Conservation (phyloP, 2,888 invertebrate genomes). For the Myopa tessellatipennis region DNA sequence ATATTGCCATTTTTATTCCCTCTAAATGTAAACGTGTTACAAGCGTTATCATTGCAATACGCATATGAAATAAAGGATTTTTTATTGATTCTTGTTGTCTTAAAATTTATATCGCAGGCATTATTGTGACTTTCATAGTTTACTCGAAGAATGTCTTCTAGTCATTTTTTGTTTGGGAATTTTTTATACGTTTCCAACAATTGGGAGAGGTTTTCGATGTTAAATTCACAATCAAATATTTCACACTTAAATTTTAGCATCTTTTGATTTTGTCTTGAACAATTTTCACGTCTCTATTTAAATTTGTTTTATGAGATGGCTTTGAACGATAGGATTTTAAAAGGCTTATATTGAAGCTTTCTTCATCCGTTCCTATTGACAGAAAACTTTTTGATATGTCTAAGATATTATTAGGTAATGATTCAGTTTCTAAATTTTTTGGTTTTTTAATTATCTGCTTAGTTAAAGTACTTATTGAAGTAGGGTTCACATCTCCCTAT, state of each 20-base stretch:
- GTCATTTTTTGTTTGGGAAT: no score
- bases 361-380: constrained; percentile 14
- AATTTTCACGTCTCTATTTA: background rate
- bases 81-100: background rate
- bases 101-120: constrained; percentile 27
- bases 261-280: no score
- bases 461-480: no score
- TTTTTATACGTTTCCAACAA: no score
- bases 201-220: background rate
- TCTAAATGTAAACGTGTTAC: constrained; percentile 1
- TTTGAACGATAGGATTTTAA: background rate
- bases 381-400: background rate
- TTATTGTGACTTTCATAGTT: background rate
- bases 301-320: background rate
- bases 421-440: no score
- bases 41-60: constrained; percentile 12
- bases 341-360: background rate
- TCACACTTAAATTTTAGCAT: background rate
- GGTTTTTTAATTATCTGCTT: no score
- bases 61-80: constrained; percentile 13
- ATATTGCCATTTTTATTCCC: background rate
- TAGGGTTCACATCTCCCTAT: no score
- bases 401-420: background rate
- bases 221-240: constrained; percentile 18
- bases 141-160: no score